These are phyloP conservation scores for Parapsyche elsis DNA, from an alignment of 1,140 invertebrate genomes.

Conservation along the genomic window DNA sequence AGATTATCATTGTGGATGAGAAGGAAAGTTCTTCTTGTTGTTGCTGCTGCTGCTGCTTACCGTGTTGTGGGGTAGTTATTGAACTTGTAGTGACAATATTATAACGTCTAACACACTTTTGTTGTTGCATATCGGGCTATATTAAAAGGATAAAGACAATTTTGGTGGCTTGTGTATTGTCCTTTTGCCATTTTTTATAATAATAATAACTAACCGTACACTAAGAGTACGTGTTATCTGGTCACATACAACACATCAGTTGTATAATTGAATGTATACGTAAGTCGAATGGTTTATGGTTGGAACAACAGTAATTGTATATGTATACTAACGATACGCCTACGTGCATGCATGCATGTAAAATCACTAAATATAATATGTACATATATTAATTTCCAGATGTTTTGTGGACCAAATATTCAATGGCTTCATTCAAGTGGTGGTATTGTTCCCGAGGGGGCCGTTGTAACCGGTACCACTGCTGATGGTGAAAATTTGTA, in stretches of 20 bases:
- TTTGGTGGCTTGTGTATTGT: too few species aligned
- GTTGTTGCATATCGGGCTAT: not conserved
- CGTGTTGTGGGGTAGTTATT: constrained; percentile 45
- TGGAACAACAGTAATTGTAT: not conserved
- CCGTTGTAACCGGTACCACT: constrained; percentile 72
- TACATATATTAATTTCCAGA: constrained; percentile 60
- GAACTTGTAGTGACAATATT: too few species aligned
- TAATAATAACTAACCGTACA: too few species aligned
- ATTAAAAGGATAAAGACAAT: too few species aligned
- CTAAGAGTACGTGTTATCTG: too few species aligned
- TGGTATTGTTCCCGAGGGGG: constrained; percentile 71
- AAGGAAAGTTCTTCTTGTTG: constrained; percentile 37
- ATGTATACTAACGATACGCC: not conserved
- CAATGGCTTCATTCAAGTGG: constrained; percentile 71
- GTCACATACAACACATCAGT: too few species aligned
- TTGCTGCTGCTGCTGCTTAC: constrained; percentile 33
- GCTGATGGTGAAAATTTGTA: constrained; percentile 74
- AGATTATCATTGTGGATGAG: constrained; percentile 30
- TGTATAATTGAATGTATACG: too few species aligned
- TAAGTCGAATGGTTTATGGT: too few species aligned
- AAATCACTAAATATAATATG: not conserved
- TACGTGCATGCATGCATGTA: not conserved
- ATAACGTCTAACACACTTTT: not conserved
- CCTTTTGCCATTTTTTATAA: too few species aligned
- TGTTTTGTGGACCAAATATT: constrained; percentile 72